Conservation (phyloP, 2,888 invertebrate genomes). For the Macaria notata region DNA sequence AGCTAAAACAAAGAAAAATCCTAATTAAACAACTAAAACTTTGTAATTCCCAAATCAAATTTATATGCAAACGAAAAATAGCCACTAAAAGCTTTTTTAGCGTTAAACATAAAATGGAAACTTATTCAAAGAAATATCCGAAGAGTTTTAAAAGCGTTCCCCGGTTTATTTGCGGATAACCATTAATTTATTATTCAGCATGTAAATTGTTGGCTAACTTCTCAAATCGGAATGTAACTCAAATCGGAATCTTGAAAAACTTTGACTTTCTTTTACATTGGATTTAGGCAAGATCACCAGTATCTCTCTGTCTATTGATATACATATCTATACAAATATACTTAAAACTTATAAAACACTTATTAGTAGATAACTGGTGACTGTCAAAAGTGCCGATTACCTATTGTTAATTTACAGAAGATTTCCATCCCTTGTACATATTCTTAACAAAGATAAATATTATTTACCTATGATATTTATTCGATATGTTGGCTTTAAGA, state of each 20-base stretch:
- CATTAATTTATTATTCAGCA: conserved; percentile 66
- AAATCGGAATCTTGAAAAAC: conserved; percentile 34
- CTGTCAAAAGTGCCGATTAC: too few species aligned
- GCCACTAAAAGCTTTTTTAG: conserved; percentile 28
- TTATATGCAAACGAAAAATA: conserved; percentile 24
- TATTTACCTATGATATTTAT: too few species aligned
- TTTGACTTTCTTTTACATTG: conserved; percentile 28
- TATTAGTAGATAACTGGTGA: too few species aligned
- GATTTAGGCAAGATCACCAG: background rate
- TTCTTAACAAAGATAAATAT: too few species aligned
- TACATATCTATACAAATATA: too few species aligned
- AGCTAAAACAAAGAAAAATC: too few species aligned
- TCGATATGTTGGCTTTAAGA: too few species aligned
- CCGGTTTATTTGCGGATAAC: conserved; percentile 61
- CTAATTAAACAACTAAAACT: too few species aligned
- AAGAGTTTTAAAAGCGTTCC: conserved; percentile 37
- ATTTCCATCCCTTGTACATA: too few species aligned
- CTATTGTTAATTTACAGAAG: too few species aligned
- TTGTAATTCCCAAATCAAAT: conserved; percentile 8
- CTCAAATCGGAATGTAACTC: conserved; percentile 61
- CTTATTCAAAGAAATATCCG: conserved; percentile 27
- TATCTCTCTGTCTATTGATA: too few species aligned
- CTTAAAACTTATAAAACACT: too few species aligned
- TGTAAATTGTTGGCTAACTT: conserved; percentile 70
- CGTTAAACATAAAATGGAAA: conserved; percentile 26